phyloP scores from a whole-genome alignment of 2,797 vertebrate species.

The Peromyscus nudipes region DNA sequence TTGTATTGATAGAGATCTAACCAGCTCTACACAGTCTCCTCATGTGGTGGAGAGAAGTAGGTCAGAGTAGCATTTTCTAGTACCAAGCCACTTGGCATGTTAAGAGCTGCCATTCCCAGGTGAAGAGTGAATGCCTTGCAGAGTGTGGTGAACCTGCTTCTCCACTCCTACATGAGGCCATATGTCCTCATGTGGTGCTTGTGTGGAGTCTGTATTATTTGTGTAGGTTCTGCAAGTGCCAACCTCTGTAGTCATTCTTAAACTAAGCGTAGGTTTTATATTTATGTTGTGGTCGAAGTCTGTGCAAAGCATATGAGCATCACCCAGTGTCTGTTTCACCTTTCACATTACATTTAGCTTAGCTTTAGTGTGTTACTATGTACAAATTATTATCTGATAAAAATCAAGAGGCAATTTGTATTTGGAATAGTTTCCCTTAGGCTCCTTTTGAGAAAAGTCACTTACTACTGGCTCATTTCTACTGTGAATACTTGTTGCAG shows the following conservation, averaged over 20 bases:
- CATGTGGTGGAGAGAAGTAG: neutral
- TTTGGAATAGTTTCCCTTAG: constrained; percentile 21
- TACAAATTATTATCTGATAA: neutral
- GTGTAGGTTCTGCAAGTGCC: neutral
- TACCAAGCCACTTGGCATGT: neutral
- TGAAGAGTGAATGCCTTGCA: neutral
- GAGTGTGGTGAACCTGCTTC: neutral
- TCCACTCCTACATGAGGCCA: neutral
- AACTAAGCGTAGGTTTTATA: neutral
- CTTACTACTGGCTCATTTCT: neutral
- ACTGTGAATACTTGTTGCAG: constrained; percentile 4
- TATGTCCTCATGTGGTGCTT: neutral
- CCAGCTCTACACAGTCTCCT: neutral
- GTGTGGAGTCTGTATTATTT: neutral
- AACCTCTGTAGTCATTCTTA: neutral
- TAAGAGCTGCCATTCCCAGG: neutral
- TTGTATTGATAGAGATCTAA: neutral
- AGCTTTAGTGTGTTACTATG: constrained; percentile 1
- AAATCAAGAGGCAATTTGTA: constrained; percentile 1
- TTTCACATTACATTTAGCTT: neutral
- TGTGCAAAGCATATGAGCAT: neutral
- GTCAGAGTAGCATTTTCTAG: neutral
- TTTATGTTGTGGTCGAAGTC: neutral
- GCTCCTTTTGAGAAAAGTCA: constrained; percentile 3
- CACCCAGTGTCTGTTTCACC: neutral